These are phyloP conservation scores for Cancer borealis DNA, from an alignment of 2,888 invertebrate species.

Conservation along the genomic window DNA sequence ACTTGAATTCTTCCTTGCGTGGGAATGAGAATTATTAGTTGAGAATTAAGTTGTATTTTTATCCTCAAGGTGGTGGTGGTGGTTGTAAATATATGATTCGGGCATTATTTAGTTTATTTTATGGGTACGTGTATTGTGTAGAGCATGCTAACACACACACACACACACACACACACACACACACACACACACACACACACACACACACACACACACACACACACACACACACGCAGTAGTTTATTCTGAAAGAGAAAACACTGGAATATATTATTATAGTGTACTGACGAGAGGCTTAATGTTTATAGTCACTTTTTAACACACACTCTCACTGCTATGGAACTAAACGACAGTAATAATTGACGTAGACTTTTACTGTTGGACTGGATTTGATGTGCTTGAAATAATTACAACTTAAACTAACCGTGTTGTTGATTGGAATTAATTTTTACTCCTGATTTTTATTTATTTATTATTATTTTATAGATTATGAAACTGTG, in stretches of 20 bases:
- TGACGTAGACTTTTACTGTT: not conserved
- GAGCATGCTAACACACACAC: conserved; percentile 25
- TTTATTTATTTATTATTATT: not conserved
- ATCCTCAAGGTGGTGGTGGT: not conserved
- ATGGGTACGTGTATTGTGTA: not conserved
- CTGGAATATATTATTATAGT: not conserved
- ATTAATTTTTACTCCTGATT: not conserved
- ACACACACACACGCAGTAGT: not conserved
- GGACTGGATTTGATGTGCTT: not conserved
- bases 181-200: conserved; percentile 35
- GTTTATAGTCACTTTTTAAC: not conserved
- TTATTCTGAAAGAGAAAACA: not conserved
- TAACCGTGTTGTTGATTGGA: not conserved
- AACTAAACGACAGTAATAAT: not conserved
- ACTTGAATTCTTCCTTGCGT: not conserved
- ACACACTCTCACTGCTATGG: not conserved
- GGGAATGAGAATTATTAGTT: not conserved
- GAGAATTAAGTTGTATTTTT: not conserved
- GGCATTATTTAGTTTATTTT: not conserved
- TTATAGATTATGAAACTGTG: no score
- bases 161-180: conserved; percentile 17
- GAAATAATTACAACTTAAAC: not conserved
- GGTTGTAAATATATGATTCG: not conserved
- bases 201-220: conserved; percentile 34
- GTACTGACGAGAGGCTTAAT: not conserved